Evolutionary conservation across 2,888 invertebrate species (phyloP).

Genomic region (Apotomis betuletana): DNA sequence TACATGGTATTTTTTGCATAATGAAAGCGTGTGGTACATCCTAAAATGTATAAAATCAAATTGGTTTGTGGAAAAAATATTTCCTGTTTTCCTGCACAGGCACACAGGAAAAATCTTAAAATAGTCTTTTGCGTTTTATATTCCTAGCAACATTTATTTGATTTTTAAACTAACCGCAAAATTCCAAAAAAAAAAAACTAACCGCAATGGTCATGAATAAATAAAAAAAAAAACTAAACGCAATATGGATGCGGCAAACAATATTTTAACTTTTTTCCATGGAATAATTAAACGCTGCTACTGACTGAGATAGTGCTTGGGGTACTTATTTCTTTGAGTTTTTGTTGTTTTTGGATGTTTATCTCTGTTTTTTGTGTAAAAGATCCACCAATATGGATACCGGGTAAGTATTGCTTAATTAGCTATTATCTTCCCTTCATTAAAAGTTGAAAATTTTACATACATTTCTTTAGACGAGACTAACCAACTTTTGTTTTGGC

Average conservation of each 20-base stretch:
- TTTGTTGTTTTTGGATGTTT: constrained; percentile 13
- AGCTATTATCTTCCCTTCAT: constrained; percentile 25
- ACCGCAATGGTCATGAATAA: not conserved
- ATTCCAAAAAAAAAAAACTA: constrained; percentile 1
- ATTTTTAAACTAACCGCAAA: constrained; percentile 1
- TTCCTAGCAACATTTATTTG: not conserved
- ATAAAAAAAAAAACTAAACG: constrained; percentile 16
- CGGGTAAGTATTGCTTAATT: constrained; percentile 57
- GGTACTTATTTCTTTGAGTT: constrained; percentile 16
- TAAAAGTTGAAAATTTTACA: constrained; percentile 20
- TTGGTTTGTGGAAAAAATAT: too few species aligned
- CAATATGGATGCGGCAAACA: constrained; percentile 20
- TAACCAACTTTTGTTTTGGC: constrained; percentile 71
- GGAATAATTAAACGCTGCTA: constrained; percentile 4
- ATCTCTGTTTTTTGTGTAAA: constrained; percentile 34
- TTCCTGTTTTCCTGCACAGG: too few species aligned
- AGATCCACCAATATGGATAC: constrained; percentile 54
- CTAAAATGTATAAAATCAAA: too few species aligned
- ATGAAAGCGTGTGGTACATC: too few species aligned
- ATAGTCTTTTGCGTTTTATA: not conserved
- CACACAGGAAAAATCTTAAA: too few species aligned
- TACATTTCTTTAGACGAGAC: constrained; percentile 26
- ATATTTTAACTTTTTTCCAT: not conserved
- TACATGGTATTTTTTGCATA: too few species aligned
- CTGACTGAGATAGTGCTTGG: not conserved